Conservation (phyloP, 2,888 invertebrate species). For the Flexamia atlantica region DNA sequence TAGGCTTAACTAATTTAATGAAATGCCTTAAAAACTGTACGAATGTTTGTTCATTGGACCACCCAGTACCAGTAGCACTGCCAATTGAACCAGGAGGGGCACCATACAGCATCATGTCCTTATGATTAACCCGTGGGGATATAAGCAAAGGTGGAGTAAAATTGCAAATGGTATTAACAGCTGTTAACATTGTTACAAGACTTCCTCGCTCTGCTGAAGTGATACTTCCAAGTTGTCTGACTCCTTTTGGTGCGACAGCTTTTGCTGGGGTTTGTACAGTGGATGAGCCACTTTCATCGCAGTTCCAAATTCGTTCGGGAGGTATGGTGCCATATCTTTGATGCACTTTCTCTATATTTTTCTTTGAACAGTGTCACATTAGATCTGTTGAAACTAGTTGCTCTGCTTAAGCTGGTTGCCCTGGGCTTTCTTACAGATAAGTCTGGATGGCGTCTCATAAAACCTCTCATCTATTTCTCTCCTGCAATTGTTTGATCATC, state of each 20-base stretch:
- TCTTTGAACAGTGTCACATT: too few species aligned
- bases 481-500: too few species aligned
- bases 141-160: constrained; percentile 64
- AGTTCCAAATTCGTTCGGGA: too few species aligned
- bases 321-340: too few species aligned
- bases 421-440: too few species aligned
- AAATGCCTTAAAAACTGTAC: constrained; percentile 35
- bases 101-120: constrained; percentile 2
- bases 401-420: too few species aligned
- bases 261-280: constrained; percentile 40
- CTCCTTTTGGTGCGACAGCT: background rate
- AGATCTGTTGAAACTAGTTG: too few species aligned
- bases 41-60: background rate
- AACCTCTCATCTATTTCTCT: too few species aligned
- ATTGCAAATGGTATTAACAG: constrained; percentile 64
- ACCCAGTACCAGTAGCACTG: constrained; percentile 5
- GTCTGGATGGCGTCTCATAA: too few species aligned
- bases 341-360: too few species aligned
- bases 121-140: constrained; percentile 29
- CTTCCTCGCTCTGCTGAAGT: constrained; percentile 28
- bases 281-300: constrained; percentile 36
- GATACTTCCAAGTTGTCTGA: constrained; percentile 9
- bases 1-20: constrained; percentile 15
- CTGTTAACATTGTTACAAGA: constrained; percentile 5
- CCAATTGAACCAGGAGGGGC: constrained; percentile 27